Evolutionary conservation across 2,888 invertebrate genomes (phyloP).

Genomic region (Sarcophaga carnaria): DNA sequence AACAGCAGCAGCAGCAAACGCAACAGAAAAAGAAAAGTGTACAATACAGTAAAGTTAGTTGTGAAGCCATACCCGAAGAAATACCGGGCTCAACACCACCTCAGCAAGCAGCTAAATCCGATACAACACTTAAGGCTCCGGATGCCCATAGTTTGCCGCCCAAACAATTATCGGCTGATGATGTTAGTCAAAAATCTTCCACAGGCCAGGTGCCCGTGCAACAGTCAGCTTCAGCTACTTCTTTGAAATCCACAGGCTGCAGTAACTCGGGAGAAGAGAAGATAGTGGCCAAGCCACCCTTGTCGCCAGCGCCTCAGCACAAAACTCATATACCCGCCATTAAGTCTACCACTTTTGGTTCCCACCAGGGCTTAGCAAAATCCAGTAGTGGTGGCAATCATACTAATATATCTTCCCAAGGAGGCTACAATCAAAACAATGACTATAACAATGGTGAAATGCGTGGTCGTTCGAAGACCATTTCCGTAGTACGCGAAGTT

Average conservation of each 20-base stretch:
- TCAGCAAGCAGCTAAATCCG: constrained; percentile 75
- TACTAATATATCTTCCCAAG: constrained; percentile 48
- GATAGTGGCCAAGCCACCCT: constrained; percentile 84
- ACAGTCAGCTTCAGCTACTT: constrained; percentile 77
- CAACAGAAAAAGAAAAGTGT: constrained; percentile 83
- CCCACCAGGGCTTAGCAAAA: constrained; percentile 74
- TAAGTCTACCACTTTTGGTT: constrained; percentile 64
- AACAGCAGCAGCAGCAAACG: constrained; percentile 73
- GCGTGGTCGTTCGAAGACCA: constrained; percentile 87
- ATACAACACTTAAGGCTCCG: constrained; percentile 50
- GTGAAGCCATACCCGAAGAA: constrained; percentile 95
- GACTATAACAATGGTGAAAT: constrained; percentile 83
- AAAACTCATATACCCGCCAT: constrained; percentile 67
- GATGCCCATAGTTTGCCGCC: constrained; percentile 74
- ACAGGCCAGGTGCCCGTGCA: constrained; percentile 72
- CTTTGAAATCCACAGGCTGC: constrained; percentile 73
- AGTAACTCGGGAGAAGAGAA: constrained; percentile 71
- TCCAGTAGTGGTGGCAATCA: constrained; percentile 74
- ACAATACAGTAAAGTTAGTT: constrained; percentile 89
- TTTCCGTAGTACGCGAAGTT: constrained; percentile 86
- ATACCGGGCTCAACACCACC: constrained; percentile 90
- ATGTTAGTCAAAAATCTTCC: constrained; percentile 74
- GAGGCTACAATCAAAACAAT: constrained; percentile 41
- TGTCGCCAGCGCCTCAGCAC: constrained; percentile 83
- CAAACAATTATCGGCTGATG: constrained; percentile 81